Conservation (phyloP, 2,888 invertebrate species). For the Scaptomyza tumidula region DNA sequence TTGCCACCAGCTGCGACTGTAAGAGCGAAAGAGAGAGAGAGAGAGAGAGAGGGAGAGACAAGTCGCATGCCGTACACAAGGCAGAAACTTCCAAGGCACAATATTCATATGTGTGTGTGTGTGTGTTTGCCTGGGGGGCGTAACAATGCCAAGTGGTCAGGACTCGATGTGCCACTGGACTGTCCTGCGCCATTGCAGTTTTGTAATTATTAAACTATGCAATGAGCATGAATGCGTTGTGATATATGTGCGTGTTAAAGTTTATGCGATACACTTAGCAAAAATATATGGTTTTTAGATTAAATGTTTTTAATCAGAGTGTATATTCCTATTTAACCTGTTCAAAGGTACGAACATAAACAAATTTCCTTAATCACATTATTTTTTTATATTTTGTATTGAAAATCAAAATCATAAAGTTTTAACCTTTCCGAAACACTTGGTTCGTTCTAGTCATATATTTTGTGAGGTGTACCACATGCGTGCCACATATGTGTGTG, state of each 20-base stretch:
- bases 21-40: neutral
- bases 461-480: conserved; percentile 24
- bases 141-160: conserved; percentile 56
- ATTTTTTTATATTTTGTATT: too few species aligned
- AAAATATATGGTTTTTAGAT: neutral
- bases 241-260: conserved; percentile 3
- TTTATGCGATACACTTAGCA: conserved; percentile 14
- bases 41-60: conserved; percentile 11
- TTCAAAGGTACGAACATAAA: too few species aligned
- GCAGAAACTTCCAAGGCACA: conserved; percentile 47
- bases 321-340: too few species aligned
- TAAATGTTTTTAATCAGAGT: too few species aligned
- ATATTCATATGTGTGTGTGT: conserved; percentile 27
- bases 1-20: conserved; percentile 64
- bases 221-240: conserved; percentile 21
- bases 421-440: neutral
- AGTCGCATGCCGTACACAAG: conserved; percentile 68
- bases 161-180: conserved; percentile 23
- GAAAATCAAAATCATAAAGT: neutral
- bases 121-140: conserved; percentile 39
- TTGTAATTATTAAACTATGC: conserved; percentile 75
- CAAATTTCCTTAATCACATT: too few species aligned
- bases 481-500: conserved; percentile 13
- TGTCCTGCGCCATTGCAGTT: conserved; percentile 66
- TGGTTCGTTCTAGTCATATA: too few species aligned